phyloP scores from a whole-genome alignment of 1,140 invertebrate species.

The Meloidogyne exigua region DNA sequence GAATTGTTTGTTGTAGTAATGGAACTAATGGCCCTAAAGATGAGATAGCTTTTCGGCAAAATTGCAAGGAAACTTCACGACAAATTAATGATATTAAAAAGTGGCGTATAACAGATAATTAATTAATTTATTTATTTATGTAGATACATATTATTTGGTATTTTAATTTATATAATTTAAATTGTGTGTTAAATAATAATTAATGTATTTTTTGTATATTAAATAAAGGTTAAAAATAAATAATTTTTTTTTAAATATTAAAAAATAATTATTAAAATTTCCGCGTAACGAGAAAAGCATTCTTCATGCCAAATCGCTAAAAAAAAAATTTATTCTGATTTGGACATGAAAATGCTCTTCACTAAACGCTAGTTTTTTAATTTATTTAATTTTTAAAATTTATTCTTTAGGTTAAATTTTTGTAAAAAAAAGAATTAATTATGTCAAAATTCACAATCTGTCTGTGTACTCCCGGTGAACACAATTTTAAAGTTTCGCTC shows the following conservation, averaged over 20 bases:
- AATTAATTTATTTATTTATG: not conserved
- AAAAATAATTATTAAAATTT: not conserved
- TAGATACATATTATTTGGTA: not conserved
- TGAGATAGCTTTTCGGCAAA: not conserved
- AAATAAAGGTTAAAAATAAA: not conserved
- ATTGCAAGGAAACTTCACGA: not conserved
- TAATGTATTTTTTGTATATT: not conserved
- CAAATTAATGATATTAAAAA: not conserved
- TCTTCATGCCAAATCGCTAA: not conserved
- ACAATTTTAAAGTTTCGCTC: not conserved
- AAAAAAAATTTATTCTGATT: not conserved
- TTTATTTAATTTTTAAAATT: not conserved
- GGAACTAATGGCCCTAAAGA: not conserved
- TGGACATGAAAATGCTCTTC: not conserved
- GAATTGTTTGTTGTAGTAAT: conserved; percentile 1
- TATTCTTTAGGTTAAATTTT: not conserved
- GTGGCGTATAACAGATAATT: not conserved
- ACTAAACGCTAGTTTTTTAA: not conserved
- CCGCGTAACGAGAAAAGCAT: not conserved
- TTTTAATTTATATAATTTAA: not conserved
- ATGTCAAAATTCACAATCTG: not conserved
- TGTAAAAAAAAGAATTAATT: not conserved
- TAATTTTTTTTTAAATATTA: not conserved
- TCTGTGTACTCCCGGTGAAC: not conserved
- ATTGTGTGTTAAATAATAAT: too few species aligned